Percentiles rank a stretch among this genome's conserved stretches.
phyloP scores from a whole-genome alignment of 2,797 vertebrate species.

The Anableps anableps region DNA sequence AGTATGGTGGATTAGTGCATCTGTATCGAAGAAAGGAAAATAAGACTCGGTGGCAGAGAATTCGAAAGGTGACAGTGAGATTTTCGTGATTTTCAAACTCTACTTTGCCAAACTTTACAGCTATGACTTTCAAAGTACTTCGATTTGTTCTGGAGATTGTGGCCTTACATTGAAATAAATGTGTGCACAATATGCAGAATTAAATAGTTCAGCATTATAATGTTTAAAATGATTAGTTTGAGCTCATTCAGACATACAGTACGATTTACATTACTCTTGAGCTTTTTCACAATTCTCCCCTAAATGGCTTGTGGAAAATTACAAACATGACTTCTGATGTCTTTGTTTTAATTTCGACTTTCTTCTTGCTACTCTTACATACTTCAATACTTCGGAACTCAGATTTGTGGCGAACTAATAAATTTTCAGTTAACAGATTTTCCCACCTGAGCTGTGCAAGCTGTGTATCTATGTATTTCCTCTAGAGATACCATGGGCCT shows the following conservation, averaged over 20 bases:
- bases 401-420: neutral
- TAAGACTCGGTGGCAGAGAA: neutral
- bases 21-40: neutral
- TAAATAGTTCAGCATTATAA: neutral
- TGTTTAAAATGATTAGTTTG: neutral
- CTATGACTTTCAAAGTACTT: neutral
- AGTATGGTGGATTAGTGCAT: slow-evolving; percentile 20
- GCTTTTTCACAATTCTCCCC: neutral
- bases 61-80: slow-evolving; percentile 12
- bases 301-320: neutral
- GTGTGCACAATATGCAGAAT: neutral
- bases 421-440: neutral
- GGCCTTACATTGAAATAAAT: neutral
- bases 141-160: neutral
- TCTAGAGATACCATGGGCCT: neutral
- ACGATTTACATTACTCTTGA: neutral
- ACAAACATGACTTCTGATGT: neutral
- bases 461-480: neutral
- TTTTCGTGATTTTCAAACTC: neutral
- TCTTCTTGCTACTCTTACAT: neutral
- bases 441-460: neutral
- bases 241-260: neutral
- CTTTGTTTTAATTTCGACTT: neutral
- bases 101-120: slow-evolving; percentile 3
- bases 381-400: neutral